These are phyloP conservation scores for Electrona antarctica DNA, from an alignment of 2,113 vertebrate genomes.

Conservation along the genomic window DNA sequence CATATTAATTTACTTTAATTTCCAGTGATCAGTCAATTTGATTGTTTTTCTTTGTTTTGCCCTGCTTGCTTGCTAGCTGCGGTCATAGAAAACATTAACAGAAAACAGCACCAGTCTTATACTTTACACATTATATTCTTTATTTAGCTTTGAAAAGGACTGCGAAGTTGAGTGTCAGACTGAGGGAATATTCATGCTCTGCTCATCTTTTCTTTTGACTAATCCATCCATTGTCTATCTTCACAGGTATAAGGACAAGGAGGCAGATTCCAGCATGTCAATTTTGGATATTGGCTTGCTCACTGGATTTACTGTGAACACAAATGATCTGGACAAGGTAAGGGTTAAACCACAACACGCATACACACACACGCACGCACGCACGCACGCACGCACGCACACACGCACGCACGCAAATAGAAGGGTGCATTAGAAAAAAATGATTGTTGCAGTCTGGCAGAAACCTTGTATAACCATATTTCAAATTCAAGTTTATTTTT, in stretches of 20 bases:
- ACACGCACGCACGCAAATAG: neutral
- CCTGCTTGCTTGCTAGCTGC: too few relatives aligned
- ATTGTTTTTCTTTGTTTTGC: too few relatives aligned
- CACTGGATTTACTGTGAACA: slow-evolving; percentile 74
- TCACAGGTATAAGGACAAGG: slow-evolving; percentile 48
- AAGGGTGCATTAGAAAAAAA: too few relatives aligned
- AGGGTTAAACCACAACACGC: neutral
- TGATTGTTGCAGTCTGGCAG: too few relatives aligned
- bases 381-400: neutral
- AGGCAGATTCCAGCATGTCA: slow-evolving; percentile 73
- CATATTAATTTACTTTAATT: too few relatives aligned
- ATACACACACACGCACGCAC: neutral
- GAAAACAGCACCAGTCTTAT: too few relatives aligned
- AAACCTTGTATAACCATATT: too few relatives aligned
- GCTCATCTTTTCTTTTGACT: neutral
- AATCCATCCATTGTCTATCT: slow-evolving; percentile 7
- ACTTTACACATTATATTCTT: too few relatives aligned
- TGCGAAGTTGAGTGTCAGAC: neutral
- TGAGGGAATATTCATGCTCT: neutral
- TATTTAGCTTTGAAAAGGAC: neutral
- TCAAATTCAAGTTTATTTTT: too few relatives aligned
- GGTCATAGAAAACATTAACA: too few relatives aligned
- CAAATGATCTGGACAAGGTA: slow-evolving; percentile 73
- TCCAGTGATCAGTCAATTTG: too few relatives aligned
- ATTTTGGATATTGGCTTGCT: slow-evolving; percentile 79